These are phyloP conservation scores for Hydrozoanthus tunicans DNA, from an alignment of 64 coral and sea anemone species.

Conservation along the genomic window DNA sequence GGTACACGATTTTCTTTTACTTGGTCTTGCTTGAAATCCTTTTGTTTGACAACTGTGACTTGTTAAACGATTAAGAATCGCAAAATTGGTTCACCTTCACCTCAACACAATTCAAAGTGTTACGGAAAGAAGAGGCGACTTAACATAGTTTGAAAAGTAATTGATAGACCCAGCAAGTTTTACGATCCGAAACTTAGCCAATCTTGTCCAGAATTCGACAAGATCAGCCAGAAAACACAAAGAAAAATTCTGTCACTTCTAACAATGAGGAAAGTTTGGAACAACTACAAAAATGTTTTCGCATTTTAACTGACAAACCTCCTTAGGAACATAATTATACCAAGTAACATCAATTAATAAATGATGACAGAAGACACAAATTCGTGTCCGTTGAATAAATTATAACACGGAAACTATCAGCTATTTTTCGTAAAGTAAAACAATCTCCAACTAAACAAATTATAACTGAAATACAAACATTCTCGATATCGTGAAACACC, in stretches of 20 bases:
- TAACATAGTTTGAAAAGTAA: not conserved
- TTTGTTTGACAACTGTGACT: not conserved
- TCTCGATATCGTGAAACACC: not conserved
- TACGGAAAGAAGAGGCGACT: not conserved
- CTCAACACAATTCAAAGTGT: not conserved
- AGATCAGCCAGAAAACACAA: not conserved
- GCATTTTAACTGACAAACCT: not conserved
- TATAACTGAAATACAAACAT: not conserved
- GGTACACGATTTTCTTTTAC: not conserved
- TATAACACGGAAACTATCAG: conserved; percentile 6
- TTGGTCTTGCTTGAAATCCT: not conserved
- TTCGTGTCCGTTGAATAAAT: conserved; percentile 14
- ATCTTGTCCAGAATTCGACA: not conserved
- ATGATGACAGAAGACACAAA: conserved; percentile 19
- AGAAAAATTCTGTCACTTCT: not conserved
- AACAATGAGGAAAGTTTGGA: not conserved
- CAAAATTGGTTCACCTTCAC: not conserved
- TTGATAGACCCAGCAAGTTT: not conserved
- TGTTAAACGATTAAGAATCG: not conserved
- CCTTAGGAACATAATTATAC: not conserved
- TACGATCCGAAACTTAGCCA: not conserved
- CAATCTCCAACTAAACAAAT: not conserved
- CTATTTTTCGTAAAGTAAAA: conserved; percentile 24
- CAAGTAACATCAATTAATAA: conserved; percentile 28
- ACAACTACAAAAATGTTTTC: not conserved